Evolutionary conservation across 2,888 invertebrate species (phyloP), one percentile per base, ranked within the genome.

Genomic region (Dorcus parallelipipedus): DNA sequence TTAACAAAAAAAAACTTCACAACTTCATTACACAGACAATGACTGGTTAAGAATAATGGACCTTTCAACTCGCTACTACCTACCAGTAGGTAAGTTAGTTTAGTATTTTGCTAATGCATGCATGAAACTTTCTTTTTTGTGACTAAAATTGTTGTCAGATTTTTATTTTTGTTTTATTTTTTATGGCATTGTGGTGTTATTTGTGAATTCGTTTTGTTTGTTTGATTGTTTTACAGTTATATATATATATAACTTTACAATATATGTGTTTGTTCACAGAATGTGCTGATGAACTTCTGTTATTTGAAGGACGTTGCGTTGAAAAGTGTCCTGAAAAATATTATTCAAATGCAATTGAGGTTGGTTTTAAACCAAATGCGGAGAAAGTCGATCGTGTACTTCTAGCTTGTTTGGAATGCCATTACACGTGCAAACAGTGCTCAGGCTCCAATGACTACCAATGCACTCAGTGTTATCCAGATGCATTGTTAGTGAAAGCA

Each of bases 341-440:
- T 64, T 78, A 73, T 62, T 67, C 71, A 49, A 72, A 68, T 49
- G 61, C 57, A 40, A 64, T 71, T 54, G 71, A 67, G 48, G 49
- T 54, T 43, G 56, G 58, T 4, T 51, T 42, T 9, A 65, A 62
- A 42, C 56, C 49, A 38, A 60, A 63, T 33, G 61, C 58, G 10
- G 69, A 70, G 64, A 66, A 69, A 53, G 59, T 51, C 48, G 60
- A 33, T 49, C 8, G 40, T 5, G 43, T 50, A 39, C 61, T 59
- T 47, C 64, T 56, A 33, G 52, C 60, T 52, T 91, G 91, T 71
- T 76, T 84, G 2, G 78, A 80, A 38, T 91, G 91, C 73, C 90
- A 91, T 77, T 90, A 91, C 74, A 83, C 86, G n/a, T 91, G 91
- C 73, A 81, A 82, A 57, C 81, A 81, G 8, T 91, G 91, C 71